Conservation (phyloP, 2,888 invertebrate genomes). For the Microctonus brassicae region DNA sequence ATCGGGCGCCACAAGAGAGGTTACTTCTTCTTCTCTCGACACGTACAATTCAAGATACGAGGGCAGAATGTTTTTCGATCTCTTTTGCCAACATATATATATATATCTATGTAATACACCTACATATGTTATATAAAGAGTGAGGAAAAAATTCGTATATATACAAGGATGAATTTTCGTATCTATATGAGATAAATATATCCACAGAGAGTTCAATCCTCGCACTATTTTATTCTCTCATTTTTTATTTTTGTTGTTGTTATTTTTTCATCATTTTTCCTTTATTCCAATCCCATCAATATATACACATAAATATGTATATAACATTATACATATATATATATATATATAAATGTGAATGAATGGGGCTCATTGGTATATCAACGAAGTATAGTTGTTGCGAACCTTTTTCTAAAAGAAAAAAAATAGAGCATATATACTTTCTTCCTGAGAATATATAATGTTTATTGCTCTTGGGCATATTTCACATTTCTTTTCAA, state of each 20-base stretch:
- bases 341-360: too few relatives aligned
- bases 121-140: too few relatives aligned
- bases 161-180: too few relatives aligned
- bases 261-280: too few relatives aligned
- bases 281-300: background rate
- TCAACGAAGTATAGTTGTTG: background rate
- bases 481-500: background rate
- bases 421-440: too few relatives aligned
- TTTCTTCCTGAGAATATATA: background rate
- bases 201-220: too few relatives aligned
- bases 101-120: too few relatives aligned
- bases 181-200: too few relatives aligned
- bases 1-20: slow-evolving; percentile 14
- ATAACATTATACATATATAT: too few relatives aligned
- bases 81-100: background rate
- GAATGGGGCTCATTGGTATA: slow-evolving; percentile 11
- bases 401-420: background rate
- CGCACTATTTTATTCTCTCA: too few relatives aligned
- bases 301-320: background rate
- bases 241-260: too few relatives aligned
- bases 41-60: slow-evolving; percentile 14
- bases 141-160: too few relatives aligned
- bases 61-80: slow-evolving; percentile 2
- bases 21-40: background rate
- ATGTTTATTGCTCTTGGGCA: background rate